Evolutionary conservation across 2,113 vertebrate species (phyloP).

Genomic region (Psephotus haematonotus): DNA sequence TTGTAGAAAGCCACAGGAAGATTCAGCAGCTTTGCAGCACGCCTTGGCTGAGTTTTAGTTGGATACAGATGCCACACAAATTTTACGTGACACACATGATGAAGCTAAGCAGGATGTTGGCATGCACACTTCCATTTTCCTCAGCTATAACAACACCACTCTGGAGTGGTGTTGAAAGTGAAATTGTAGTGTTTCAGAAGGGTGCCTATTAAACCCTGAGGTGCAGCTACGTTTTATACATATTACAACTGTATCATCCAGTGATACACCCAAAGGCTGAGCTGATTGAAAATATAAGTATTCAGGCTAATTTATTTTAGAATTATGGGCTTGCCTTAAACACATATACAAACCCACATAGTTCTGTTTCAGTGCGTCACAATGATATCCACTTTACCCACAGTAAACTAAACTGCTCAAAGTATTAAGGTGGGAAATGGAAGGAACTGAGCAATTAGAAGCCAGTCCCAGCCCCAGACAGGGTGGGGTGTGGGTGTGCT

Average conservation of each 20-base stretch:
- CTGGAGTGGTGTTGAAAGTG: not conserved
- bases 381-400: not conserved
- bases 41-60: not conserved
- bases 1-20: not conserved
- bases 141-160: not conserved
- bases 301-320: not conserved
- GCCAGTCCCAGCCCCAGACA: not conserved
- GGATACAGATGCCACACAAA: not conserved
- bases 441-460: not conserved
- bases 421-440: not conserved
- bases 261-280: not conserved
- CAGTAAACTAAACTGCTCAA: not conserved
- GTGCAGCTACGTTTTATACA: not conserved
- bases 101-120: not conserved
- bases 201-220: not conserved
- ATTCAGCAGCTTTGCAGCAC: not conserved
- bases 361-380: not conserved
- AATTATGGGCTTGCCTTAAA: not conserved
- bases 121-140: not conserved
- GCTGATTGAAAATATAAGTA: not conserved
- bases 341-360: not conserved
- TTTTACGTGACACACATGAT: not conserved
- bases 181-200: not conserved
- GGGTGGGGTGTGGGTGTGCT: fast-evolving
- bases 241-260: not conserved